Percentiles rank a stretch among this genome's conserved stretches.
Evolutionary conservation across 2,888 invertebrate genomes (phyloP).

Genomic region (Craniophora ligustri): DNA sequence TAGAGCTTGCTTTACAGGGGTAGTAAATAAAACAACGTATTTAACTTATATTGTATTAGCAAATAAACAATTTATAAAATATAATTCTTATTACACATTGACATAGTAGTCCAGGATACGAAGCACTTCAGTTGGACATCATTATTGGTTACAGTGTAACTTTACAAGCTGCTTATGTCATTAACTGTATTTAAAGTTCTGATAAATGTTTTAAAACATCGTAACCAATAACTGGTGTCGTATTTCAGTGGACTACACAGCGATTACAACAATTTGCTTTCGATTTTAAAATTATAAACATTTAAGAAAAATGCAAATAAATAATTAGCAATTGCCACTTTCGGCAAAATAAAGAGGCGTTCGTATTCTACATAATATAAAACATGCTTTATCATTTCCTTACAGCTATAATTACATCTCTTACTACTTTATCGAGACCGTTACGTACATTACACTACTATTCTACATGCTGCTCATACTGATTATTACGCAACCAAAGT

Average conservation of each 20-base stretch:
- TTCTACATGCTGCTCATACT: slow-evolving; percentile 75
- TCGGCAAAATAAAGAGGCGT: slow-evolving; percentile 82
- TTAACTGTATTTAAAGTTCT: slow-evolving; percentile 22
- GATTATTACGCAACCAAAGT: slow-evolving; percentile 63
- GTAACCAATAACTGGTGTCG: slow-evolving; percentile 57
- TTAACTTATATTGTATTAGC: slow-evolving; percentile 91
- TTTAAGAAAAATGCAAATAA: slow-evolving; percentile 87
- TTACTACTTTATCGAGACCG: slow-evolving; percentile 77
- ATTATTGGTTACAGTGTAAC: slow-evolving; percentile 66
- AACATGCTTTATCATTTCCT: slow-evolving; percentile 85
- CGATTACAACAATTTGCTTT: slow-evolving; percentile 80
- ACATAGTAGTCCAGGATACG: slow-evolving; percentile 77
- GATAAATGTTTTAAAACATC: slow-evolving; percentile 44
- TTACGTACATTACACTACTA: slow-evolving; percentile 76
- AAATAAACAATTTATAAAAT: slow-evolving; percentile 89
- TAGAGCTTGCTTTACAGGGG: not conserved
- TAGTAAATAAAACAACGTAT: slow-evolving; percentile 65
- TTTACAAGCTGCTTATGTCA: slow-evolving; percentile 42
- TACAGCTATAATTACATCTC: slow-evolving; percentile 84
- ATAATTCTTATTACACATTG: slow-evolving; percentile 84
- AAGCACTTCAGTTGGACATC: slow-evolving; percentile 65
- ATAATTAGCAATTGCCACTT: slow-evolving; percentile 83
- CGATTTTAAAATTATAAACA: slow-evolving; percentile 82
- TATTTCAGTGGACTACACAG: slow-evolving; percentile 66
- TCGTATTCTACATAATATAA: slow-evolving; percentile 86